A percentile compares a stretch with the other conserved stretches of the same genome.
Evolutionary conservation across 1,140 invertebrate species (phyloP).

Genomic region (Geopemphigus sp.): DNA sequence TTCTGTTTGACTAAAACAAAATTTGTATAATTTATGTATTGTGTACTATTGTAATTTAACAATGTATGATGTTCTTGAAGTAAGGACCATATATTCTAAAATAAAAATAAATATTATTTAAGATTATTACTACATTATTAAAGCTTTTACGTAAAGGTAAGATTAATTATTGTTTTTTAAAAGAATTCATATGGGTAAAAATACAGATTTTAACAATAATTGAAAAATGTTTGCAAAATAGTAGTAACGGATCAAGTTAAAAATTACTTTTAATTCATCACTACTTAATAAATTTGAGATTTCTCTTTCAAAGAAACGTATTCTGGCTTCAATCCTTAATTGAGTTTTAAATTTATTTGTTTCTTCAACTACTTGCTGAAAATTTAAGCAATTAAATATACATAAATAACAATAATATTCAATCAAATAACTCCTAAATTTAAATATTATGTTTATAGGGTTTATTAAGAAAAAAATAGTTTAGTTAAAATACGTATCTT

Average conservation of each 20-base stretch:
- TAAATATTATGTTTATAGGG: too few relatives aligned
- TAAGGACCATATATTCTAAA: conserved; percentile 26
- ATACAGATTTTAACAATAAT: background rate
- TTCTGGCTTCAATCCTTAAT: background rate
- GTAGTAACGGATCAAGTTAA: background rate
- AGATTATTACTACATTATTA: too few relatives aligned
- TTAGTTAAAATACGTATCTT: too few relatives aligned
- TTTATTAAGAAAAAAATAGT: too few relatives aligned
- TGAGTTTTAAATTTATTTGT: conserved; percentile 15
- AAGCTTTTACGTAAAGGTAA: too few relatives aligned
- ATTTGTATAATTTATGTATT: conserved; percentile 28
- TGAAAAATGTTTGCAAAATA: background rate
- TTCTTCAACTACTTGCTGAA: conserved; percentile 25
- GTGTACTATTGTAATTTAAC: background rate
- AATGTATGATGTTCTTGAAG: conserved; percentile 19
- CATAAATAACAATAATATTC: too few relatives aligned
- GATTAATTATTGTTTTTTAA: too few relatives aligned
- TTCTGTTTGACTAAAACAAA: conserved; percentile 19
- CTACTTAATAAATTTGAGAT: conserved; percentile 9
- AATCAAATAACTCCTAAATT: too few relatives aligned
- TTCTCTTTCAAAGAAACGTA: conserved; percentile 19
- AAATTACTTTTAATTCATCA: conserved; percentile 28
- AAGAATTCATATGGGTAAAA: too few relatives aligned
- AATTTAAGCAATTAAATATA: background rate
- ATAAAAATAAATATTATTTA: background rate